phyloP scores from a whole-genome alignment of 2,113 vertebrate genomes.

The Anser cygnoides region DNA sequence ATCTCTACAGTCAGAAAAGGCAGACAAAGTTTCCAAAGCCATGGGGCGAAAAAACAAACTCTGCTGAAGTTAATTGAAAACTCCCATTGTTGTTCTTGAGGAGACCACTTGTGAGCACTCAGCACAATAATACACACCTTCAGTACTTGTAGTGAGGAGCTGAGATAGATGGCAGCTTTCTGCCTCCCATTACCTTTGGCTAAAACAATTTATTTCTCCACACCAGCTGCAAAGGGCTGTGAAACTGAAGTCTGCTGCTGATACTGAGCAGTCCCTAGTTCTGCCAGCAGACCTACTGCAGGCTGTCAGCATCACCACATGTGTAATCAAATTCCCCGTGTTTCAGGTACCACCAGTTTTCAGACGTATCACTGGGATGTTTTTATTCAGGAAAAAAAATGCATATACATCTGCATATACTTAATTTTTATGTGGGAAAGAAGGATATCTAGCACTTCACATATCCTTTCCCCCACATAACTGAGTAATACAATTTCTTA shows the following conservation, averaged over 20 bases:
- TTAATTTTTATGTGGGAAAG: background rate
- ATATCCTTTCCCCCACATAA: background rate
- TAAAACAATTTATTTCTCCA: background rate
- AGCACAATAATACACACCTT: background rate
- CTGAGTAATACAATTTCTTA: background rate
- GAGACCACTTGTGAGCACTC: background rate
- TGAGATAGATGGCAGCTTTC: background rate
- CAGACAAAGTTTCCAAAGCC: conserved; percentile 19
- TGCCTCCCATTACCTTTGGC: background rate
- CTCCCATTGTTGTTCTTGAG: background rate
- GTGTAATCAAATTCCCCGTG: background rate
- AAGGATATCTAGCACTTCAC: background rate
- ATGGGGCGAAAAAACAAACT: background rate
- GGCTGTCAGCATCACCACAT: background rate
- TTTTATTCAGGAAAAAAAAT: background rate
- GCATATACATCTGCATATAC: rapidly evolving
- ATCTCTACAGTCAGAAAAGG: background rate
- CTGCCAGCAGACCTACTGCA: background rate
- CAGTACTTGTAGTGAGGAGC: background rate
- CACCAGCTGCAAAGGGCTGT: background rate
- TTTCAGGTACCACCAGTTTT: background rate
- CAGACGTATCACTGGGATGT: background rate
- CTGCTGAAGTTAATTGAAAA: background rate
- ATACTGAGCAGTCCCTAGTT: background rate
- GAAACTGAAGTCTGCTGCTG: background rate